Evolutionary conservation across 2,797 vertebrate genomes (phyloP).

Genomic region (Streptopelia turtur): DNA sequence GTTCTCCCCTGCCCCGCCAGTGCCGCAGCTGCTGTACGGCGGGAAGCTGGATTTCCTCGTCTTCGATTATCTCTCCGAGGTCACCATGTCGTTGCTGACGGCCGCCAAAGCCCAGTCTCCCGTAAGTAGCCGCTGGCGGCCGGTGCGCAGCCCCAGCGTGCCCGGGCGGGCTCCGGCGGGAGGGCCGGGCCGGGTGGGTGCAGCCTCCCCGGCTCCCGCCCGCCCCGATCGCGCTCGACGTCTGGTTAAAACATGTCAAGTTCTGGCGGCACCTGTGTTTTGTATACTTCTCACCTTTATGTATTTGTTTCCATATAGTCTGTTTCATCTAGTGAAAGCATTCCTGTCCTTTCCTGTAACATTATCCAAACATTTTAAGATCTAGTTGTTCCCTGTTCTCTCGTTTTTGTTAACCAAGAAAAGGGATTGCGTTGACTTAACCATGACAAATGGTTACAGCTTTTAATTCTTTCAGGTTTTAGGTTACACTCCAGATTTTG

Average conservation of each 20-base stretch:
- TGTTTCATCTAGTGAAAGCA: accelerated
- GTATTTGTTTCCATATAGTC: accelerated
- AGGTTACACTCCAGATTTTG: conserved; percentile 87
- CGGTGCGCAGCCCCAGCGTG: not conserved
- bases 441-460: not conserved
- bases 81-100: conserved; percentile 88
- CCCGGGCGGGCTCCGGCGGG: not conserved
- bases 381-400: not conserved
- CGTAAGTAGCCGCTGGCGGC: conserved; percentile 75
- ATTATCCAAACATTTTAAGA: accelerated
- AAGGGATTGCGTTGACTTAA: not conserved
- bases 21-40: conserved; percentile 84
- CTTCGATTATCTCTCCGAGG: conserved; percentile 90
- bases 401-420: not conserved
- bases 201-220: not conserved
- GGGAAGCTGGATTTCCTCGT: conserved; percentile 89
- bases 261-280: accelerated
- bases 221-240: accelerated
- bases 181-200: not conserved
- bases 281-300: accelerated
- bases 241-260: accelerated
- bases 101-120: conserved; percentile 82
- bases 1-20: conserved; percentile 52
- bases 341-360: accelerated
- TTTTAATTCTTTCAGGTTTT: conserved; percentile 76